Conservation (phyloP, 2,888 invertebrate genomes). For the Carpatolechia fugitivella region DNA sequence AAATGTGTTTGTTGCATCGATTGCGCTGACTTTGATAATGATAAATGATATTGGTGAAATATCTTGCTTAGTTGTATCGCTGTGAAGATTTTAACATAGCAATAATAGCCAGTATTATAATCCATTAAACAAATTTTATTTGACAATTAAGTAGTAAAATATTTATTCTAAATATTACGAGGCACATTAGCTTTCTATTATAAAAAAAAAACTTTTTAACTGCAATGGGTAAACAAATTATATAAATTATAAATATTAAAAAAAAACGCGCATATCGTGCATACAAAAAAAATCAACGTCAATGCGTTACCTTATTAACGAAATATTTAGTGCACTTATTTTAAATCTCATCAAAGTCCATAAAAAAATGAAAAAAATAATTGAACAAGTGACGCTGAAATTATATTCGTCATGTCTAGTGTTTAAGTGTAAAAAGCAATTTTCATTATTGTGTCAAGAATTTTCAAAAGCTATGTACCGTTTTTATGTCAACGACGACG, state of each 20-base stretch:
- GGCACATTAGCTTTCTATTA: too few relatives aligned
- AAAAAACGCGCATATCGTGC: slow-evolving; percentile 41
- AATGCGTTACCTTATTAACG: slow-evolving; percentile 63
- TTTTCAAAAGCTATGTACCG: slow-evolving; percentile 13
- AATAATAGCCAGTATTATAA: too few relatives aligned
- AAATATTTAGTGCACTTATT: slow-evolving; percentile 59
- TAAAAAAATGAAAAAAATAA: not conserved
- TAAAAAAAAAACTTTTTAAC: too few relatives aligned
- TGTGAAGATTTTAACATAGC: too few relatives aligned
- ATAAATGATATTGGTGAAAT: slow-evolving; percentile 14
- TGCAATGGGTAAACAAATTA: too few relatives aligned
- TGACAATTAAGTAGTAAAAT: too few relatives aligned
- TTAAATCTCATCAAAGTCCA: slow-evolving; percentile 36
- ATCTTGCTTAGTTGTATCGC: not conserved
- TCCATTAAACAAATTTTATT: too few relatives aligned
- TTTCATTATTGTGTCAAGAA: slow-evolving; percentile 15
- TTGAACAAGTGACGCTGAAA: not conserved
- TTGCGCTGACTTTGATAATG: slow-evolving; percentile 10
- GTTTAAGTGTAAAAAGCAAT: not conserved
- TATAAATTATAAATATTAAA: slow-evolving; percentile 53
- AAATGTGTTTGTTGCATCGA: slow-evolving; percentile 17
- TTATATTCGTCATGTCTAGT: not conserved
- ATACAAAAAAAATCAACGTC: slow-evolving; percentile 57
- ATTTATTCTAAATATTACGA: too few relatives aligned
- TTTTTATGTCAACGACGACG: not conserved